Base-by-base conservation (phyloP, 2,888 invertebrate species). In the Homarus gammarus region DNA sequence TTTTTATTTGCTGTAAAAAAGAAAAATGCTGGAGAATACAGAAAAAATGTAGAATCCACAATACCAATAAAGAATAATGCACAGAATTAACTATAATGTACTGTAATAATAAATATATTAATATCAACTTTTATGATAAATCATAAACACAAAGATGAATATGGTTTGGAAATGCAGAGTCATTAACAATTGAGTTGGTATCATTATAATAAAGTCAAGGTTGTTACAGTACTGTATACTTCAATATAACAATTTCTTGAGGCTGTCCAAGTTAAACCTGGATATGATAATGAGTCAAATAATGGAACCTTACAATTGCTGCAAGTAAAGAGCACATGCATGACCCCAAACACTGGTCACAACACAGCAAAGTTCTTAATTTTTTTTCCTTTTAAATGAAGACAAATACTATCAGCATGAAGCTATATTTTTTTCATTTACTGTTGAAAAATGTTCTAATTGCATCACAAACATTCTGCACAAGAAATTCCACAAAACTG, bases 91-190 rank as follows among this genome's bases (percentile, higher is more conserved):
- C 22, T 27, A 27, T 64, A 3, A 56, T 56, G 56, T 49, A 56
- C 56, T 56, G 56, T 12, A 44, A 44, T 64, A 64, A 64, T 64
- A 64, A 64, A 75, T 73, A 75, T 75, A 75, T 75, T 75, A 75
- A 27, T 75, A 44, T 40, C 10, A 44, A n/a, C 73, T 75, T 40
- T 44, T 40, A 18, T 75, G 73, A 40, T 75, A 75, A 75, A 75
- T 38, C 73, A 75, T 75, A 75, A 40, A 75, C 40, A 75, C 18
- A 75, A 75, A n/a, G 31, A 31, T 22, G 36, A 72, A 75, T 12
- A 75, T 27, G n/a, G n/a, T 64, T 64, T 64, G 64, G 64, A 64
- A 27, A 64, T 64, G 2, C 3, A 64, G 18, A 56, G 64, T 22
- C 27, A 64, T 64, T 1, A 64, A 64, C 64, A 64, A 6, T 27